Base-by-base conservation (phyloP, 2,888 invertebrate species). In the Camptogramma bilineatum region DNA sequence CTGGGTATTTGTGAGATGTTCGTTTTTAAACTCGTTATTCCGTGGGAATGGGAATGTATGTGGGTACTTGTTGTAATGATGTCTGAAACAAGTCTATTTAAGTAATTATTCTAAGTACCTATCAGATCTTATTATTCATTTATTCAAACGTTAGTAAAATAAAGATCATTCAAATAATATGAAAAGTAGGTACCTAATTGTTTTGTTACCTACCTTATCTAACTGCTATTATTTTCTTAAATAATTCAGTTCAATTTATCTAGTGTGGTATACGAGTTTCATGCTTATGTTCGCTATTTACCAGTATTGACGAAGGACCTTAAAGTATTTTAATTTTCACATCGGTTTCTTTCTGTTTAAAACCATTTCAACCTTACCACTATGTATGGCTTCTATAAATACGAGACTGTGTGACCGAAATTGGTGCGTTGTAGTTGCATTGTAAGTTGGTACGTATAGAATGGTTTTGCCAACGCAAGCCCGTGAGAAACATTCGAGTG, bases 401-500 rank as follows among this genome's bases (percentile, higher is more conserved):
- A 58, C 52, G 46, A 55, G 56, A 48, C 50, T 42, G 66, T 59
- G 63, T 57, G 69, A 52, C 62, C 69, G 66, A 73, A 69, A 71
- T 68, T 73, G 72, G 73, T 72, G 66, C 67, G 71, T 67, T 72
- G 73, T 68, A 73, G 71, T 67, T 72, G 73, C 68, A 73, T 75
- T 73, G 77, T 76, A 73, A 73, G 73, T 72, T 74, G 69, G 75
- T 77, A 75, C 71, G 74, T 68, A 72, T 69, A 84, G 48, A 85
- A 87, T 86, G 86, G 86, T 83, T 86, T 91, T 85, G 91, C 90
- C 90, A 91, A 90, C 91, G 90, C 85, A 82, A 87, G 90, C 80
- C 91, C 93, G 93, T 93, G 93, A 93, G 93, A 93, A 93, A 92
- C 86, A 90, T 90, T 89, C 87, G 82, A 85, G 90, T 84, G 86